Conservation (phyloP, 2,797 vertebrate species). For the Podarcis siculus region DNA sequence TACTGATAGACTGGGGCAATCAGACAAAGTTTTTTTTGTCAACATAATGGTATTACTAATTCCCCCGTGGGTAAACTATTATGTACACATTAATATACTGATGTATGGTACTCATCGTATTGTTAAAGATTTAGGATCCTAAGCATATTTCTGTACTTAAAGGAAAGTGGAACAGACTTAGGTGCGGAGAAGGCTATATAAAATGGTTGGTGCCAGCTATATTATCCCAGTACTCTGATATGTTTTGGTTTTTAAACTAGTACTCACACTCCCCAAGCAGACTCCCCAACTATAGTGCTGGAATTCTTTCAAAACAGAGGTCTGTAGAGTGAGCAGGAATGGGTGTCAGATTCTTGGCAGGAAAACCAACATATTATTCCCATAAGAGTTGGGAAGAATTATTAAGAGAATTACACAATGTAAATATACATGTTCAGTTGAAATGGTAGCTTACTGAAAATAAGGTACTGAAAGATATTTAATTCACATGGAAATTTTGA, state of each 20-base stretch:
- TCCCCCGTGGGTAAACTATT: slow-evolving; percentile 16
- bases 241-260: neutral
- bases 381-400: neutral
- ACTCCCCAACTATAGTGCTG: neutral
- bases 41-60: slow-evolving; percentile 54
- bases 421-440: neutral
- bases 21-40: slow-evolving; percentile 46
- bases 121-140: slow-evolving; percentile 18
- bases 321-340: neutral
- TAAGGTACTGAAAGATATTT: neutral
- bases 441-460: neutral
- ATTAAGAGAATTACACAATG: neutral
- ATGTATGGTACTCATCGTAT: neutral
- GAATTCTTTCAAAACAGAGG: neutral
- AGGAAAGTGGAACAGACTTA: slow-evolving; percentile 14
- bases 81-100: slow-evolving; percentile 25
- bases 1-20: slow-evolving; percentile 40
- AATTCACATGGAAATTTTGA: neutral
- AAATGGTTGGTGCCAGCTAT: neutral
- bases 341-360: neutral
- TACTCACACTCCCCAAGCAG: neutral
- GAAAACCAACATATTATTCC: neutral
- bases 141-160: neutral
- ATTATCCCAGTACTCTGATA: neutral
- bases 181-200: neutral